Percentiles rank a stretch among this genome's conserved stretches.
Evolutionary conservation across 2,113 vertebrate genomes (phyloP).

Genomic region (Paratilapia polleni): DNA sequence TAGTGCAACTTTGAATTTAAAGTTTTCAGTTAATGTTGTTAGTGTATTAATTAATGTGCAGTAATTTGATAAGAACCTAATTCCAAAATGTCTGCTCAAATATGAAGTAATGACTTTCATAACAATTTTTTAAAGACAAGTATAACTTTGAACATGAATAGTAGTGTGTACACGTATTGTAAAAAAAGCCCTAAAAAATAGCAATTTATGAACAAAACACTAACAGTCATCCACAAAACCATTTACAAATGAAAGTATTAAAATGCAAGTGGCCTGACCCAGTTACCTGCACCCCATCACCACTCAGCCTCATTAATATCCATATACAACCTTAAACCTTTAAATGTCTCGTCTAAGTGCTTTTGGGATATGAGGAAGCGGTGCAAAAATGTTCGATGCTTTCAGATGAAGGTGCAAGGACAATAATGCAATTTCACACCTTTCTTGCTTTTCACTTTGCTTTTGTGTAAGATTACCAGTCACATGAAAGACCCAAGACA

Average conservation of each 20-base stretch:
- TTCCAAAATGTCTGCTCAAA: not conserved
- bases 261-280: not conserved
- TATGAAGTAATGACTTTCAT: not conserved
- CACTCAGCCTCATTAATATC: not conserved
- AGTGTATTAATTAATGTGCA: not conserved
- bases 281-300: not conserved
- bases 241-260: not conserved
- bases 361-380: not conserved
- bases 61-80: not conserved
- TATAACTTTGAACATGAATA: not conserved
- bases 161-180: not conserved
- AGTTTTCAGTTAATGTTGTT: not conserved
- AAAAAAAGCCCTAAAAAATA: not conserved
- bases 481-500: conserved; percentile 30
- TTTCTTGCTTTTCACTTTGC: conserved; percentile 16
- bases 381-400: not conserved
- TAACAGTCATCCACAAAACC: not conserved
- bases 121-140: not conserved
- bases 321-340: not conserved
- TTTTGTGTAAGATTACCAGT: conserved; percentile 21
- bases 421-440: conserved; percentile 26
- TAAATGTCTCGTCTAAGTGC: not conserved
- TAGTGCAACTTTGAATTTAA: not conserved
- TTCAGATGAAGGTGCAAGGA: not conserved
- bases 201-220: not conserved